Percentiles rank a stretch among this genome's conserved stretches.
These are phyloP conservation scores for Propithecus coquereli DNA, from an alignment of 2,113 vertebrate genomes.

Conservation along the genomic window DNA sequence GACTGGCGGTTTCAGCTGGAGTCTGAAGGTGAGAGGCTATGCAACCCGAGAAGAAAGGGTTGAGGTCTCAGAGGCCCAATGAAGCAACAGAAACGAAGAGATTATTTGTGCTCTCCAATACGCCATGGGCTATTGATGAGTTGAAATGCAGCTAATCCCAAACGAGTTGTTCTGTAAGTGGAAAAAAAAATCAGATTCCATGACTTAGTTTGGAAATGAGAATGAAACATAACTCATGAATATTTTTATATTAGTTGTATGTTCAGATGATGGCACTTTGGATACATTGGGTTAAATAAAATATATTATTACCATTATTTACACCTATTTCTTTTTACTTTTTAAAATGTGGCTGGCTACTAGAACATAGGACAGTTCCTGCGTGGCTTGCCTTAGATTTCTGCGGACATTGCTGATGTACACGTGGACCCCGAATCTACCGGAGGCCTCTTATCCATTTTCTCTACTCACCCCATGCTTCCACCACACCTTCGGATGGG, in stretches of 20 bases:
- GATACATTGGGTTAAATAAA: background rate
- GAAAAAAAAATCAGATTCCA: background rate
- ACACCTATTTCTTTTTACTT: background rate
- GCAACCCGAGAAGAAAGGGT: background rate
- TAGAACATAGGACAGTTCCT: background rate
- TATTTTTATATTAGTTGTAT: background rate
- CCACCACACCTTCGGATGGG: no score
- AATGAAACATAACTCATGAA: background rate
- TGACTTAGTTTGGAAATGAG: background rate
- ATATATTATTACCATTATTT: slow-evolving; percentile 13
- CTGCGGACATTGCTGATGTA: background rate
- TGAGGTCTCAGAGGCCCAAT: background rate
- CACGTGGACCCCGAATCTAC: background rate
- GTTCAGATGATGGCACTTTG: background rate
- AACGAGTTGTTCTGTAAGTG: background rate
- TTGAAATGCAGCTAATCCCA: background rate
- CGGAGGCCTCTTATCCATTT: background rate
- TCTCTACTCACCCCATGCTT: background rate
- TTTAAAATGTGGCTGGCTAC: background rate
- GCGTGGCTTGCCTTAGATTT: background rate
- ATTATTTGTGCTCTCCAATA: background rate
- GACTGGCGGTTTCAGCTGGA: background rate
- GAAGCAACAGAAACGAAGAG: background rate
- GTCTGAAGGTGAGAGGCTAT: background rate
- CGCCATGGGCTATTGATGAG: background rate